Conservation (phyloP, 2,888 invertebrate species). For the Hedya salicella region DNA sequence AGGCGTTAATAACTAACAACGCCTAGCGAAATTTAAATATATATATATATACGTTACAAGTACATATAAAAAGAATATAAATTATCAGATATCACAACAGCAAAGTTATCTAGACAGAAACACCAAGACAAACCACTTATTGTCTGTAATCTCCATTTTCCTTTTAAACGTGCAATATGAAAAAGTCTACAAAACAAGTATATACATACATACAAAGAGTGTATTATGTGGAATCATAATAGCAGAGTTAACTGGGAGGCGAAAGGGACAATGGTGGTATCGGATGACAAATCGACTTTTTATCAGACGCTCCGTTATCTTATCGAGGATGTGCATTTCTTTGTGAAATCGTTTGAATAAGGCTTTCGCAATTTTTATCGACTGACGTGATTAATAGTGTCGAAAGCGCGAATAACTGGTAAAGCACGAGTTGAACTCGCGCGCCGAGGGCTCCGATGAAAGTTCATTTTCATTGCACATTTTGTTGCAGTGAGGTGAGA, state of each 20-base stretch:
- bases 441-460: no score
- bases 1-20: no score
- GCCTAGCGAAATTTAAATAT: no score
- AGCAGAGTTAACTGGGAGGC: constrained; percentile 22
- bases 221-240: constrained; percentile 18
- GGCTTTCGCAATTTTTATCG: constrained; percentile 20
- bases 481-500: no score
- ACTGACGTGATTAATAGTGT: background rate
- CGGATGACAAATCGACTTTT: constrained; percentile 43
- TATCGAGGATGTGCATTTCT: constrained; percentile 36
- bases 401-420: background rate
- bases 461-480: no score
- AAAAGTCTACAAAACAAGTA: constrained; percentile 18
- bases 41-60: no score
- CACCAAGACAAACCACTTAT: no score
- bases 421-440: no score
- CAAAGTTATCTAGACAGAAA: no score
- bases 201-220: constrained; percentile 10
- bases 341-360: constrained; percentile 18
- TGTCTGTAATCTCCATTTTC: background rate
- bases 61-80: no score
- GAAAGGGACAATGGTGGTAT: constrained; percentile 36
- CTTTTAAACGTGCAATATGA: background rate
- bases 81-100: no score
- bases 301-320: constrained; percentile 31